Conservation (phyloP, 2,113 vertebrate species). For the Toxotes jaculatrix region DNA sequence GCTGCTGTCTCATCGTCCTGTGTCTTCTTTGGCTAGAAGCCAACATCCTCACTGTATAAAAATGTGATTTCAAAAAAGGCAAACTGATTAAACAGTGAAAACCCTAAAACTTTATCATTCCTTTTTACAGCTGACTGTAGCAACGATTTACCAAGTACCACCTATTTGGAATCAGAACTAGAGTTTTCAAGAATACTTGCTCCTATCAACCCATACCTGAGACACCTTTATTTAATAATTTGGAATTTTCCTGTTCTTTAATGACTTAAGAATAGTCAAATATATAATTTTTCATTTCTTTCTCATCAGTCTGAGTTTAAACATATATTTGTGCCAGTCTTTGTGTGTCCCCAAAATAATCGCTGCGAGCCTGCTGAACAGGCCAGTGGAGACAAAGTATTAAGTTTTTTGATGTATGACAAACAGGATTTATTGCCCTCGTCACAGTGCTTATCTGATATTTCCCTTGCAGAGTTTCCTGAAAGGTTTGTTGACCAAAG, state of each 20-base stretch:
- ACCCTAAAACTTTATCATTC: neutral
- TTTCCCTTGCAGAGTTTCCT: conserved; percentile 90
- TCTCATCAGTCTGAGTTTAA: too few relatives aligned
- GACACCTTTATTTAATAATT: too few relatives aligned
- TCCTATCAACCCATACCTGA: too few relatives aligned
- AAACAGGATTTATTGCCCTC: neutral
- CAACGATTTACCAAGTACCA: too few relatives aligned
- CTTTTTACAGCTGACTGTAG: too few relatives aligned
- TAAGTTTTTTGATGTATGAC: neutral
- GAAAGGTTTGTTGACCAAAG: conserved; percentile 94
- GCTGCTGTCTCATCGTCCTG: neutral
- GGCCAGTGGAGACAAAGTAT: neutral
- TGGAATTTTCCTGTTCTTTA: too few relatives aligned
- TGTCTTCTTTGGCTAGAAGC: neutral
- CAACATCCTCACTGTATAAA: neutral
- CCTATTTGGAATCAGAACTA: too few relatives aligned
- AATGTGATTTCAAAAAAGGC: neutral
- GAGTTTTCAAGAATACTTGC: too few relatives aligned
- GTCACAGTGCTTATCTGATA: neutral
- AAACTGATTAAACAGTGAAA: neutral
- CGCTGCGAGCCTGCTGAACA: neutral
- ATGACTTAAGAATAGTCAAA: too few relatives aligned
- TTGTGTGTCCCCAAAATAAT: too few relatives aligned
- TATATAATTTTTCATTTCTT: too few relatives aligned
- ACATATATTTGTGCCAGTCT: too few relatives aligned